A percentile compares a stretch with the other conserved stretches of the same genome.
These are phyloP conservation scores for Labeo rohita DNA, from an alignment of 2,113 vertebrate genomes.

Conservation along the genomic window DNA sequence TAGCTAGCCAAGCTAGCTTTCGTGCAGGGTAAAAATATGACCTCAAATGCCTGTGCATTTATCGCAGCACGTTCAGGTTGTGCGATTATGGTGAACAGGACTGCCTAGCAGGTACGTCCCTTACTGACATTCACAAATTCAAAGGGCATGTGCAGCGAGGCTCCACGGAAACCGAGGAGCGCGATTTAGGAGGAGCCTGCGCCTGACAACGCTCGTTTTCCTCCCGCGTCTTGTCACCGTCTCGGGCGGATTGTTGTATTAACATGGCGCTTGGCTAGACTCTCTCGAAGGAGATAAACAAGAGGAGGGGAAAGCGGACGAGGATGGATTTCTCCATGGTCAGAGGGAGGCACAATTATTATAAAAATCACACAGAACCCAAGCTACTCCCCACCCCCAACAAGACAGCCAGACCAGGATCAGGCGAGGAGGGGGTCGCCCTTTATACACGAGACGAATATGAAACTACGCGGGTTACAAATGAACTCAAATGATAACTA, in stretches of 20 bases:
- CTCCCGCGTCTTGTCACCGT: constrained; percentile 7
- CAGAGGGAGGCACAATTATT: constrained; percentile 47
- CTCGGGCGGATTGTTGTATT: background rate
- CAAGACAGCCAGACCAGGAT: constrained; percentile 45
- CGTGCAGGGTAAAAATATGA: background rate
- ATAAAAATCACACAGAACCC: constrained; percentile 50
- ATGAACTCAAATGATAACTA: too few relatives aligned
- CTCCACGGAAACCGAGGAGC: constrained; percentile 22
- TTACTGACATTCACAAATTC: constrained; percentile 29
- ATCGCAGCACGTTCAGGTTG: background rate
- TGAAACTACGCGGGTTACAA: background rate
- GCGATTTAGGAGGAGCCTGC: constrained; percentile 15
- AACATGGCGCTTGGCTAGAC: constrained; percentile 52
- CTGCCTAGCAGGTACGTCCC: background rate
- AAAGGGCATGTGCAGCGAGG: constrained; percentile 24
- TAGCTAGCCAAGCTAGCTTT: background rate
- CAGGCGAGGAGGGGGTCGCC: constrained; percentile 43
- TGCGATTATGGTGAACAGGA: background rate
- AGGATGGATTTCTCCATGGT: constrained; percentile 25
- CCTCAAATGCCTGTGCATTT: background rate
- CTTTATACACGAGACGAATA: background rate
- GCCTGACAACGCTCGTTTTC: background rate
- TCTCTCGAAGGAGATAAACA: constrained; percentile 46
- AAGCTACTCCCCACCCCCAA: constrained; percentile 54
- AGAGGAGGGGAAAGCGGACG: constrained; percentile 34